Evolutionary conservation across 2,888 invertebrate genomes (phyloP), one percentile per base, ranked within the genome.

Genomic region (Lamproptera curius): DNA sequence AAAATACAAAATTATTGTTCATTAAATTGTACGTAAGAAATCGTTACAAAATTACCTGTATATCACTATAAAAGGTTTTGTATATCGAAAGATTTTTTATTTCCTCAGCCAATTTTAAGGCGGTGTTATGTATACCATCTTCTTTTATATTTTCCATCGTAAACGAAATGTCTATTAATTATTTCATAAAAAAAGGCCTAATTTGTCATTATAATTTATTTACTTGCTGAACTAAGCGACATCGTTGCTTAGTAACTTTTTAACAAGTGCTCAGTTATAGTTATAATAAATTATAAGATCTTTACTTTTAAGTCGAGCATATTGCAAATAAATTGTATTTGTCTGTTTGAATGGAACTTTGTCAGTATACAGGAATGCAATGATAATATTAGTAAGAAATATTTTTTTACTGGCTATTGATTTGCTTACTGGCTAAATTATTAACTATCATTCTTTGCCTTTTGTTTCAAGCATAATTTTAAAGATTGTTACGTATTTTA

Each of bases 21-120:
- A 28, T n/a, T n/a, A 1, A 13, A 26, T 16, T 15, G 6, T n/a
- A n/a, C n/a, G n/a, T n/a, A n/a, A n/a, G n/a, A n/a, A n/a, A 20
- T 3, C 6, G 20, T 20, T 20, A 20, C 20, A 20, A 6, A 13
- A 10, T 68, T 80, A 93, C 95, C 91, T 95, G 95, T 56, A 96
- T 90, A 73, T 94, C 93, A 70, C 91, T 92, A 66, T 92, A 94
- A 63, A 96, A 91, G 50, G 91, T 90, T 73, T 92, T 91, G 65
- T 95, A 96, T 58, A 93, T 91, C 33, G 93, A 90, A 69, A 94
- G 91, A 57, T 90, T 90, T 76, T 94, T 92, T 52, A 96, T 91
- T 73, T 95, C 94, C 53, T 92, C 91, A n/a, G 95, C 92, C 63
- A 96, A 89, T 82, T 94, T 94, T 53, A 92, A 76, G 13, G 95